A percentile compares a stretch with the other conserved stretches of the same genome.
These are phyloP conservation scores for Epinephelus lanceolatus DNA, from an alignment of 2,113 vertebrate genomes.

Conservation along the genomic window DNA sequence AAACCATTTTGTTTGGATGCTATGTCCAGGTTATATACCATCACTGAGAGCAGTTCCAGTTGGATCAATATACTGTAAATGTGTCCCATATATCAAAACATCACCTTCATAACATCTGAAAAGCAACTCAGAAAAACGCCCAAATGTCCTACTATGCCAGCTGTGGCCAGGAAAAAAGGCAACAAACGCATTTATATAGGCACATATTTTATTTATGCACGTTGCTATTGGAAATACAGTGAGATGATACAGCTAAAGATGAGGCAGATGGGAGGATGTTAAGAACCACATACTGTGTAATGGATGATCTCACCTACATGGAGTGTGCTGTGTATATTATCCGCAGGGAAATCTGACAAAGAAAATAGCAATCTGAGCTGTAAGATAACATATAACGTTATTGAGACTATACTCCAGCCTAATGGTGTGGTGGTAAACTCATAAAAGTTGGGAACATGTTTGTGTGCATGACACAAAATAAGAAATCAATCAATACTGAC, in stretches of 20 bases:
- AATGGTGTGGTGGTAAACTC: too few species aligned
- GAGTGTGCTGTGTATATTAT: background rate
- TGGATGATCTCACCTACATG: background rate
- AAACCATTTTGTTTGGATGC: slow-evolving; percentile 4
- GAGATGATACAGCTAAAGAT: background rate
- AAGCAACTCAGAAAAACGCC: slow-evolving; percentile 4
- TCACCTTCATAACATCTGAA: background rate
- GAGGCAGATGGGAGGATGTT: background rate
- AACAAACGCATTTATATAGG: background rate
- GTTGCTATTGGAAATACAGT: background rate
- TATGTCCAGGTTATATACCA: slow-evolving; percentile 5
- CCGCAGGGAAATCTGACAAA: background rate
- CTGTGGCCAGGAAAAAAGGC: background rate
- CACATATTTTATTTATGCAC: background rate
- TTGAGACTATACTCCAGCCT: background rate
- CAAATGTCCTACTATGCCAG: background rate
- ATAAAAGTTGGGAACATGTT: too few species aligned
- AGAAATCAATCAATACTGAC: too few species aligned
- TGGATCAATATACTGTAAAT: slow-evolving; percentile 42
- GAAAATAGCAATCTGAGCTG: background rate
- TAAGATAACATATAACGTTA: background rate
- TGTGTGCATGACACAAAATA: too few species aligned
- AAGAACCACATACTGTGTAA: background rate
- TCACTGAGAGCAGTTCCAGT: slow-evolving; percentile 14
- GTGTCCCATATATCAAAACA: slow-evolving; percentile 24